phyloP scores from a whole-genome alignment of 37 sponge, comb jelly and placozoan genomes.

The Petrosia ficiformis region DNA sequence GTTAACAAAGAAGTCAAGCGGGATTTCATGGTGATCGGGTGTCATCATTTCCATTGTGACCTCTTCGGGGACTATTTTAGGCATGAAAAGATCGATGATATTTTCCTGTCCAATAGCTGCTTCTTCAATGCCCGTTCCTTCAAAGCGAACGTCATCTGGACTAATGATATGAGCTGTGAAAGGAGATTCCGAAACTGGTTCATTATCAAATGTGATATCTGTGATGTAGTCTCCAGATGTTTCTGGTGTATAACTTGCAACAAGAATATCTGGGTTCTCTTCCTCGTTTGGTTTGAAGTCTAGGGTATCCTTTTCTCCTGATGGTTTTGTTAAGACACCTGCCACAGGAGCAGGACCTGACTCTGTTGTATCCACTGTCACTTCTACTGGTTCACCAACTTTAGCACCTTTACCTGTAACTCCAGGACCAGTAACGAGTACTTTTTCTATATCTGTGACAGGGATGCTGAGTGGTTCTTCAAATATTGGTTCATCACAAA shows the following conservation, averaged over 20 bases:
- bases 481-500: conserved; percentile 42
- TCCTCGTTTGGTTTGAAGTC: background rate
- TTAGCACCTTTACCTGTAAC: conserved; percentile 72
- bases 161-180: conserved; percentile 29
- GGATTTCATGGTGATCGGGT: conserved; percentile 7
- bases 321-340: conserved; percentile 35
- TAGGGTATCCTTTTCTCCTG: conserved; percentile 22
- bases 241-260: background rate
- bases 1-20: conserved; percentile 19
- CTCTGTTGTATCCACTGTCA: conserved; percentile 48
- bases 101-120: conserved; percentile 49
- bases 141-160: conserved; percentile 34
- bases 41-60: conserved; percentile 19
- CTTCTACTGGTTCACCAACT: conserved; percentile 36
- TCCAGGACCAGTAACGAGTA: conserved; percentile 76
- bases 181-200: conserved; percentile 62
- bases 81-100: conserved; percentile 43
- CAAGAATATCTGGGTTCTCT: conserved; percentile 1
- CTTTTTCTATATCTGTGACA: conserved; percentile 78
- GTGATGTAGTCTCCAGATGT: background rate
- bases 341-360: conserved; percentile 56
- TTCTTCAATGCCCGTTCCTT: conserved; percentile 66
- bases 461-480: conserved; percentile 65
- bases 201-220: conserved; percentile 56
- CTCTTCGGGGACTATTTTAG: conserved; percentile 69